Base-by-base conservation (phyloP, 2,888 invertebrate species). In the Phymatocera aterrima region DNA sequence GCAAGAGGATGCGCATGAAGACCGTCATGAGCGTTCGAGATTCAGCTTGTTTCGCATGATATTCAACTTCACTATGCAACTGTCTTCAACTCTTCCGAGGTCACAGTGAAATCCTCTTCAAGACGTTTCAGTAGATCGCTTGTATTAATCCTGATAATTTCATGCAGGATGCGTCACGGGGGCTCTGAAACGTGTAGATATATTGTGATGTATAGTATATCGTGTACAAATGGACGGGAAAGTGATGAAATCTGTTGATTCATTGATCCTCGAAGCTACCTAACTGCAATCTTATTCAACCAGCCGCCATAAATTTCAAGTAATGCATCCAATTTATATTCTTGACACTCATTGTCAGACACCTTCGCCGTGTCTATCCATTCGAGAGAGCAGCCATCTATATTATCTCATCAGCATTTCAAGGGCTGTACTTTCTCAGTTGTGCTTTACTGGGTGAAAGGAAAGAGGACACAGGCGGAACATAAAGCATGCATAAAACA, bases 401-500 rank as follows among this genome's bases (percentile, higher is more conserved):
- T 21, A 51, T 72, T 72, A 72, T 72, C 72, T 48, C 51, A 72
- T 72, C 72, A 72, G 72, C 72, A 72, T 72, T 72, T 72, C 72
- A 51, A 72, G 72, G 72, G 72, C 18, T 72, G 72, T 51, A 24
- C 43, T n/a, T 8, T 18, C 6, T 51, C 43, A 24, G 24, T 31
- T n/a, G 3, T 51, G 72, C n/a, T n/a, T n/a, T n/a, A 34, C 43
- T 48, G 48, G 51, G 48, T 31, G 72, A 43, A 72, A 72, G 31
- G 72, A 72, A 51, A 43, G 51, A 72, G 31, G 72, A 72, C 72
- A 31, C 28, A 10, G 48, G 72, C 72, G 72, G 31, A 72, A 72
- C 34, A 51, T 72, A 72, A 72, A 72, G 72, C 72, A 72, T 72
- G 72, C 72, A 72, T 72, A 72, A 72, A 78, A 68, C 68, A 57